Conservation (phyloP, 2,797 vertebrate species). For the Aphelocoma californica region DNA sequence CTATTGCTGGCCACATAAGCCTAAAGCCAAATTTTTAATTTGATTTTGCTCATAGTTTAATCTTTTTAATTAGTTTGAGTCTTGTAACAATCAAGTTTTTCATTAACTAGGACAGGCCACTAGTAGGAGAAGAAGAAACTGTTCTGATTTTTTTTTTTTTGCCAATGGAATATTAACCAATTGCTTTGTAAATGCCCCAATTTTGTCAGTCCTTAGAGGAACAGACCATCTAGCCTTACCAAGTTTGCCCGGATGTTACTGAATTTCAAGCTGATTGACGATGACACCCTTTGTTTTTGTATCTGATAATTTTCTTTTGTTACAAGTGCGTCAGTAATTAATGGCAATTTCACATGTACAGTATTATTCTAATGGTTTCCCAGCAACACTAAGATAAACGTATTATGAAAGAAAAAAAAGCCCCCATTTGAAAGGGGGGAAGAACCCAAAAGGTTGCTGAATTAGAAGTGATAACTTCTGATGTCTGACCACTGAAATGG, state of each 20-base stretch:
- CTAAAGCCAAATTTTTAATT: slow-evolving; percentile 61
- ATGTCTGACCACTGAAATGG: background rate
- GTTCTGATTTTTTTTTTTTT: slow-evolving; percentile 11
- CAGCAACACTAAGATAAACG: background rate
- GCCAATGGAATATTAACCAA: background rate
- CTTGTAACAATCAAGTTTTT: slow-evolving; percentile 28
- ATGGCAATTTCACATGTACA: background rate
- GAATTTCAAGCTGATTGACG: background rate
- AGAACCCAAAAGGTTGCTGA: background rate
- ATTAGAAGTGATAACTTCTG: background rate
- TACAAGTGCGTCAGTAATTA: slow-evolving; percentile 7
- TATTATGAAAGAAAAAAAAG: background rate
- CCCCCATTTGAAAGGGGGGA: background rate
- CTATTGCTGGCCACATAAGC: slow-evolving; percentile 1
- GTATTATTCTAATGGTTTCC: slow-evolving; percentile 8
- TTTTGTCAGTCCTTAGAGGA: slow-evolving; percentile 15
- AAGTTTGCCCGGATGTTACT: background rate
- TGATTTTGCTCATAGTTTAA: slow-evolving; percentile 43
- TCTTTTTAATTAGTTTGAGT: slow-evolving; percentile 63
- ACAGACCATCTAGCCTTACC: background rate
- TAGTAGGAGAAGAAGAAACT: slow-evolving; percentile 30
- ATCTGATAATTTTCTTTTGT: slow-evolving; percentile 9
- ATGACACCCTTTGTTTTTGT: background rate
- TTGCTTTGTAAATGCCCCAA: slow-evolving; percentile 11
- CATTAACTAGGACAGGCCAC: slow-evolving; percentile 40